Conservation (phyloP, 2,888 invertebrate genomes). For the Abrostola tripartita region DNA sequence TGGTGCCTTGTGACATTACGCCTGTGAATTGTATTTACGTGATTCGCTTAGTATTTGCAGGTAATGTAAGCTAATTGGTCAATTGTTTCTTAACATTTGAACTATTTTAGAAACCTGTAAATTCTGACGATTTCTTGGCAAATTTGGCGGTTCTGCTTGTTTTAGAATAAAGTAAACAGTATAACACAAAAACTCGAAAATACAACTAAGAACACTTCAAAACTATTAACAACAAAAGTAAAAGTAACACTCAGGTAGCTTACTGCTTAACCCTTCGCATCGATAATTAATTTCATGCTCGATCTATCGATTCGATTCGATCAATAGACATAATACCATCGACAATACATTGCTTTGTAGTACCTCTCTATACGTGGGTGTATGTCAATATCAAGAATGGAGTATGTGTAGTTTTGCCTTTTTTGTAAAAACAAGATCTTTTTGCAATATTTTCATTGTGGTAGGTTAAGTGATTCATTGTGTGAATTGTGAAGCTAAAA, state of each 20-base stretch:
- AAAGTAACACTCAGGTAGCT: constrained; percentile 47
- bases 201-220: constrained; percentile 13
- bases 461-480: constrained; percentile 54
- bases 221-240: constrained; percentile 16
- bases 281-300: constrained; percentile 63
- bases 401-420: constrained; percentile 34
- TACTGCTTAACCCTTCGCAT: constrained; percentile 52
- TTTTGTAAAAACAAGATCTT: constrained; percentile 33
- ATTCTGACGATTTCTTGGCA: too few relatives aligned
- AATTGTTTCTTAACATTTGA: too few relatives aligned
- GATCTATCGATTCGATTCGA: constrained; percentile 59
- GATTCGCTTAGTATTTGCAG: too few relatives aligned
- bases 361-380: constrained; percentile 41
- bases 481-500: constrained; percentile 43
- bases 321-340: constrained; percentile 42
- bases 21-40: too few relatives aligned
- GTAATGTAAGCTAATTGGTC: too few relatives aligned
- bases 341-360: constrained; percentile 42
- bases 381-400: constrained; percentile 46
- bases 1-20: too few relatives aligned
- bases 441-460: constrained; percentile 55
- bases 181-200: constrained; percentile 8
- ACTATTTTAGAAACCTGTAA: too few relatives aligned
- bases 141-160: too few relatives aligned
- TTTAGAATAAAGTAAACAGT: neutral